Evolutionary conservation across 1,140 invertebrate genomes (phyloP), one percentile per base, ranked within the genome.

Genomic region (Carcinoscorpius rotundicauda): DNA sequence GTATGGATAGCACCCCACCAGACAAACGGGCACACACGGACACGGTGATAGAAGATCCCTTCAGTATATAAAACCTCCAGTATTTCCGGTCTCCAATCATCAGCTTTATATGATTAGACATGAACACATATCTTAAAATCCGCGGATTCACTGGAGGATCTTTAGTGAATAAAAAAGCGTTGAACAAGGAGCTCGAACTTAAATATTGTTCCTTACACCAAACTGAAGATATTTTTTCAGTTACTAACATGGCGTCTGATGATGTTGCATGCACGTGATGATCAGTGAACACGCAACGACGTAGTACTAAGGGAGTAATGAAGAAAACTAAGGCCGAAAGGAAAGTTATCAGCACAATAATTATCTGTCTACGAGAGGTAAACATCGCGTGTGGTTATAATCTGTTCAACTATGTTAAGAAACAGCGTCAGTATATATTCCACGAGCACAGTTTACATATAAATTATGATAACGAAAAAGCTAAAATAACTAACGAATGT

Each of bases 21-120:
- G 52, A 49, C 8, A 67, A 58, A 57, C 85, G 84, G 5, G 85
- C 83, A 77, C 87, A 90, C 64, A 85, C 81, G 3, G 85, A 86
- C 3, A 90, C 82, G 2, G 83, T 86, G 4, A 88, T 85, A 5
- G 80, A 82, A 8, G 87, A 88, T 3, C 86, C 87, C 70, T 82
- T 81, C 3, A 88, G 76, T n/a, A 90, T 76, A 73, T 88, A 89
- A 74, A 89, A 89, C 6, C 87, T 87, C 87, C 87, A 89, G 72
- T 88, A 89, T 74, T 89, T 87, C 74, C 88, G 89, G 78, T 86
- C 85, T 70, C 89, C 87, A 71, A 89, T 87, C 63, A 85, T 82
- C n/a, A 89, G 74, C 9, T 58, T 52, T 4, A 64, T 58, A 3
- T 51, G 10, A 6, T 62, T 51, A 3, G 59, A 53, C 0, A 60